Base-by-base conservation (phyloP, 1,140 invertebrate genomes). In the Leptopilina boulardi region DNA sequence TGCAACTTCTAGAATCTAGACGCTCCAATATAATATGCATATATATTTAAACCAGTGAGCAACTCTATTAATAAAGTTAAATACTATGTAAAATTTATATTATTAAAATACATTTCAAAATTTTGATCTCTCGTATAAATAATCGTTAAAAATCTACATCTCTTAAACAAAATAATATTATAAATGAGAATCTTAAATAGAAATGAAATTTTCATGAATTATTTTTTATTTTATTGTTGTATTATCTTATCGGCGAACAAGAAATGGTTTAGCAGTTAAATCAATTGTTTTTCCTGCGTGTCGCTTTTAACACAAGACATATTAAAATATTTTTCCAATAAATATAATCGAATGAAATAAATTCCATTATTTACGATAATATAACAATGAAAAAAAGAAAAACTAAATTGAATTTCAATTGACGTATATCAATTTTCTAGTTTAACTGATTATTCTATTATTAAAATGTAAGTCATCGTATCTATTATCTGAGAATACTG, bases 401-500 rank as follows among this genome's bases (percentile, higher is more conserved):
- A 44, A 2, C n/a, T 51, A 5, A 51, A 51, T 51, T 51, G 47
- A 51, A 51, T 51, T 51, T 51, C 15, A 51, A 66, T 66, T 30
- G 26, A 30, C 59, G 34, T 38, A 6, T 38, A n/a, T 11, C 26
- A 66, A 30, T 66, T 66, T 30, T 66, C 26, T 30, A 66, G 23
- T 66, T 66, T 23, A 18, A 51, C 47, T 51, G 47, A 51, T 66
- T 66, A 26, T 66, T 66, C 59, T 66, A 66, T 66, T 66, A 66
- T 30, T 66, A 66, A 66, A 34, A 18, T 5, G 23, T 30, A 11
- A 30, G 59, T 34, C 59, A 66, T 30, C n/a, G 59, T 4, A n/a
- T 34, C 59, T 15, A n/a, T 66, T 30, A 66, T 66, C 59, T n/a
- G 59, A 34, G 23, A 6, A 21, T 13, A 54, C 59, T 51, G 47